Percentiles rank a stretch among this genome's conserved stretches.
phyloP scores from a whole-genome alignment of 2,797 vertebrate species.

The Etheostoma nigrum region DNA sequence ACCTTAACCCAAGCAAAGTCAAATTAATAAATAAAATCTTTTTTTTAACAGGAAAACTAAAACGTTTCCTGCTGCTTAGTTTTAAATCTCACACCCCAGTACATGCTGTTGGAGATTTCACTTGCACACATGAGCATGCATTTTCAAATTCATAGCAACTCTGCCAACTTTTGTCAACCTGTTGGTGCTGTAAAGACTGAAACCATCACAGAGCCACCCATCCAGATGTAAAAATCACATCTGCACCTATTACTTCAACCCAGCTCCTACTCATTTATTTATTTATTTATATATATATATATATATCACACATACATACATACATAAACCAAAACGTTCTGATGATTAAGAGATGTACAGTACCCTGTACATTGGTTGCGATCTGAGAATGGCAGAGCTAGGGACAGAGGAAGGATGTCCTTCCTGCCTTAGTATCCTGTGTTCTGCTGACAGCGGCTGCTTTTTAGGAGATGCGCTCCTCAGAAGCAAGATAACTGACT shows the following conservation, averaged over 20 bases:
- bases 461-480: constrained; percentile 63
- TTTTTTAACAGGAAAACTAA: background rate
- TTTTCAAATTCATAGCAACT: background rate
- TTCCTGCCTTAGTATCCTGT: constrained; percentile 81
- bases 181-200: background rate
- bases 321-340: background rate
- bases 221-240: background rate
- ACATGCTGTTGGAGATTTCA: background rate
- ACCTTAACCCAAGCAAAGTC: background rate
- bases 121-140: background rate
- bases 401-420: constrained; percentile 77
- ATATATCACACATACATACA: too few relatives aligned
- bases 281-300: background rate
- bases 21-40: background rate
- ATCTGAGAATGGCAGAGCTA: constrained; percentile 35
- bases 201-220: background rate
- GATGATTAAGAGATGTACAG: constrained; percentile 7
- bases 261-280: background rate
- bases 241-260: background rate
- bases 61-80: background rate
- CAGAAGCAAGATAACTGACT: constrained; percentile 58
- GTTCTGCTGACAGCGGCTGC: constrained; percentile 81
- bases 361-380: constrained; percentile 12
- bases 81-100: background rate
- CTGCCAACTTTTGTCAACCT: background rate